Percentiles rank a stretch among this genome's conserved stretches.
phyloP scores from a whole-genome alignment of 2,113 vertebrate species.

The Eidolon helvum region DNA sequence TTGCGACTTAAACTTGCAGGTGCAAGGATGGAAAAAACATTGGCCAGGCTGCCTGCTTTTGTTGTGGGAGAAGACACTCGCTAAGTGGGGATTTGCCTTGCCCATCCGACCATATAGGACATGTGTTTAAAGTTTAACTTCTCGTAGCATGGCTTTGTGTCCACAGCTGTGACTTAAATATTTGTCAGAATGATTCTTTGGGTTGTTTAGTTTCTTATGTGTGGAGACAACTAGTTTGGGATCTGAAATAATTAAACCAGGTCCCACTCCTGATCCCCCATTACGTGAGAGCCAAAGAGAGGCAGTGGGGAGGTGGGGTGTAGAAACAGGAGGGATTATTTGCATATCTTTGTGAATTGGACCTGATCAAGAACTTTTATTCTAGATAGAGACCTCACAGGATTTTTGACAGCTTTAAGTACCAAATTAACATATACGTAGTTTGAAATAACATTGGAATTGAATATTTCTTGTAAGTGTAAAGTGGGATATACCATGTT shows the following conservation, averaged over 20 bases:
- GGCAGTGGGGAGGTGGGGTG: neutral
- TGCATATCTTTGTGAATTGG: neutral
- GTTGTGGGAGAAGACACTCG: neutral
- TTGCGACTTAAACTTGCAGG: slow-evolving; percentile 28
- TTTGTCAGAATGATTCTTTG: slow-evolving; percentile 34
- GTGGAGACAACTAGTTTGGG: neutral
- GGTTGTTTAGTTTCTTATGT: neutral
- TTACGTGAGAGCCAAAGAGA: neutral
- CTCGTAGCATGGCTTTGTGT: neutral
- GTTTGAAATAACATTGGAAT: neutral
- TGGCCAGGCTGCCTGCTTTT: neutral
- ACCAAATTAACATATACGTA: neutral
- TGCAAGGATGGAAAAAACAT: neutral
- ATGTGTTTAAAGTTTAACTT: slow-evolving; percentile 64
- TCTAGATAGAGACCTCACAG: slow-evolving; percentile 10
- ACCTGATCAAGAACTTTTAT: neutral
- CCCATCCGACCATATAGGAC: slow-evolving; percentile 31
- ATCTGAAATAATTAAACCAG: neutral
- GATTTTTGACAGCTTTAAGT: neutral
- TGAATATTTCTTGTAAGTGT: neutral
- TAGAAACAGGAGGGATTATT: neutral
- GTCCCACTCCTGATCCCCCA: no score
- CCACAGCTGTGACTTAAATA: slow-evolving; percentile 32
- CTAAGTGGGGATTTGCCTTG: slow-evolving; percentile 38
- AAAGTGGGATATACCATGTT: neutral